Percentiles rank a stretch among this genome's conserved stretches.
Conservation (phyloP, 2,113 vertebrate genomes). For the Stegostoma tigrinum region DNA sequence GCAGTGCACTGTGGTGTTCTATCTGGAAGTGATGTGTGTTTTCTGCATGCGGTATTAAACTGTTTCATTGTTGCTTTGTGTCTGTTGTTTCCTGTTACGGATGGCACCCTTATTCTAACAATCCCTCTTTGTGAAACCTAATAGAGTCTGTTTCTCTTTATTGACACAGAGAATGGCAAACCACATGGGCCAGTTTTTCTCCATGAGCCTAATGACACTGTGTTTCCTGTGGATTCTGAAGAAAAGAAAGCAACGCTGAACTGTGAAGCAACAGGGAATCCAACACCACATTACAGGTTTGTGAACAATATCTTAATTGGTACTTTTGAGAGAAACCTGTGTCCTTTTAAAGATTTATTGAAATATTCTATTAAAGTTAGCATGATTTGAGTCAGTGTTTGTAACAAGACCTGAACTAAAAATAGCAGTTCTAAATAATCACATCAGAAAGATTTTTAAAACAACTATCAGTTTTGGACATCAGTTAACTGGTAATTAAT, state of each 20-base stretch:
- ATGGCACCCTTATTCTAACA: background rate
- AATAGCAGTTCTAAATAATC: background rate
- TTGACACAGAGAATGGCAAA: constrained; percentile 61
- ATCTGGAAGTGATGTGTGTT: background rate
- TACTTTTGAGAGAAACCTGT: background rate
- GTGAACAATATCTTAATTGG: background rate
- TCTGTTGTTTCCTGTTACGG: background rate
- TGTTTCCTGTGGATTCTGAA: constrained; percentile 82
- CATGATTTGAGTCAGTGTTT: background rate
- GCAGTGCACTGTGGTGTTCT: background rate
- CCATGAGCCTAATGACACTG: constrained; percentile 80
- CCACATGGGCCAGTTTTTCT: constrained; percentile 78
- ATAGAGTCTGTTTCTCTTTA: constrained; percentile 43
- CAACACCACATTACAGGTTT: constrained; percentile 74
- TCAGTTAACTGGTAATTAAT: background rate
- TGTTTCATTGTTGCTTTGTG: background rate
- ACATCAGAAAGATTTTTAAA: background rate
- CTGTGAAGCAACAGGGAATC: constrained; percentile 83
- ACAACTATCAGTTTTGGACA: background rate
- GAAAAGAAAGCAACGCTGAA: constrained; percentile 84
- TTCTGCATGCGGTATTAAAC: background rate
- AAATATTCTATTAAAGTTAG: background rate
- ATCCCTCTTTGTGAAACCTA: constrained; percentile 26
- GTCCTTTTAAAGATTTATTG: background rate
- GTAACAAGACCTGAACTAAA: background rate